These are phyloP conservation scores for Rhyacophila brunnea DNA, from an alignment of 1,140 invertebrate species.

Conservation along the genomic window DNA sequence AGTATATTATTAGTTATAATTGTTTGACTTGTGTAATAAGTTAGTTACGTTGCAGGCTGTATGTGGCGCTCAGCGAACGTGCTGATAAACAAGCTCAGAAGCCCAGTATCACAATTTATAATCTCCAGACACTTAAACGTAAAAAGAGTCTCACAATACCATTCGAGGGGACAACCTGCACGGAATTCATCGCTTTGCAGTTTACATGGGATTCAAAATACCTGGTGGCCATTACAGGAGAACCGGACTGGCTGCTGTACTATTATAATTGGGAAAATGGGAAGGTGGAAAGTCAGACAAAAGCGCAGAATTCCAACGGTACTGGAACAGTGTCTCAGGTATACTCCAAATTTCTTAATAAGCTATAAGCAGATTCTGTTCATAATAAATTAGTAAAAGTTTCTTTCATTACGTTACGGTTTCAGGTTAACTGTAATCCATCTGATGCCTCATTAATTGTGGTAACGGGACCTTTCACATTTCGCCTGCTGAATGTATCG, in stretches of 20 bases:
- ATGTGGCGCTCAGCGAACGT: slow-evolving; percentile 50
- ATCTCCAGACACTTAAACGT: slow-evolving; percentile 60
- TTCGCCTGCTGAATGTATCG: slow-evolving; percentile 75
- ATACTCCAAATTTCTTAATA: too few species aligned
- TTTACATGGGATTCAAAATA: slow-evolving; percentile 80
- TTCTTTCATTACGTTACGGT: too few species aligned
- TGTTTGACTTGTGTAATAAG: too few species aligned
- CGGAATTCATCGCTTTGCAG: slow-evolving; percentile 67
- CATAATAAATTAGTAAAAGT: too few species aligned
- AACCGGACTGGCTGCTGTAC: slow-evolving; percentile 77
- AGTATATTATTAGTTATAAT: too few species aligned
- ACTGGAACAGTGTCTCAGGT: slow-evolving; percentile 46
- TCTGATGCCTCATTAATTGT: slow-evolving; percentile 72
- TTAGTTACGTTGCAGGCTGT: slow-evolving; percentile 59
- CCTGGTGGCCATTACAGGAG: slow-evolving; percentile 73
- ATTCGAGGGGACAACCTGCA: slow-evolving; percentile 49
- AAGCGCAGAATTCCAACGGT: slow-evolving; percentile 65
- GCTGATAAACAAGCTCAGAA: slow-evolving; percentile 47
- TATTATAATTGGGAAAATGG: slow-evolving; percentile 84
- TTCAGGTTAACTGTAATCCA: slow-evolving; percentile 64
- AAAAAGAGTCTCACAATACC: slow-evolving; percentile 63
- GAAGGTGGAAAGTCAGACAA: slow-evolving; percentile 73
- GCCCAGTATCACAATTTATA: slow-evolving; percentile 65
- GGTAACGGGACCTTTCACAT: slow-evolving; percentile 69
- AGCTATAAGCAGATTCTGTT: too few species aligned